phyloP scores from a whole-genome alignment of 2,797 vertebrate species.

The Sparus aurata region DNA sequence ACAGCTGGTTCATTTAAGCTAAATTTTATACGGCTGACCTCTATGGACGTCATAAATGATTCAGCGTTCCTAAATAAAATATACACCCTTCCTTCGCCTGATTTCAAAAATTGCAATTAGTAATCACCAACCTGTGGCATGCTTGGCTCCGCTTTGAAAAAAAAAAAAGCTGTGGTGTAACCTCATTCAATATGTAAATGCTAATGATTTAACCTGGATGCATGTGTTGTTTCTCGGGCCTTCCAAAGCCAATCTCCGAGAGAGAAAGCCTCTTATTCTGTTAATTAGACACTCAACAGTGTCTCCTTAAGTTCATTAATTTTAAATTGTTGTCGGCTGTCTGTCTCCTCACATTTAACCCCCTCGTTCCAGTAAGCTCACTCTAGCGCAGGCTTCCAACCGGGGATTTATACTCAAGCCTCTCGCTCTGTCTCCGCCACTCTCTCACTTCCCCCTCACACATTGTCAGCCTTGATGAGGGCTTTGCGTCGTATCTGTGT shows the following conservation, averaged over 20 bases:
- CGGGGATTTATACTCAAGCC: slow-evolving; percentile 24
- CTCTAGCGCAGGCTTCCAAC: slow-evolving; percentile 36
- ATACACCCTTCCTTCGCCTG: slow-evolving; percentile 41
- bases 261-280: slow-evolving; percentile 63
- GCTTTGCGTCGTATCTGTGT: slow-evolving; percentile 62
- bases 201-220: slow-evolving; percentile 71
- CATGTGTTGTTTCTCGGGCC: slow-evolving; percentile 53
- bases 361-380: slow-evolving; percentile 44
- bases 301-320: slow-evolving; percentile 73
- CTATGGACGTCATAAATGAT: slow-evolving; percentile 67
- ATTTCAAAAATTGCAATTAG: slow-evolving; percentile 63
- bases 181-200: slow-evolving; percentile 69
- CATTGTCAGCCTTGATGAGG: slow-evolving; percentile 54
- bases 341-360: slow-evolving; percentile 55
- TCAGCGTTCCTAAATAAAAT: slow-evolving; percentile 67
- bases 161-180: slow-evolving; percentile 33
- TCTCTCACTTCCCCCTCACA: slow-evolving; percentile 36
- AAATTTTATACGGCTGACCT: slow-evolving; percentile 52
- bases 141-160: slow-evolving; percentile 40
- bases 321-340: slow-evolving; percentile 65
- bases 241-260: slow-evolving; percentile 45
- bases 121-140: slow-evolving; percentile 55
- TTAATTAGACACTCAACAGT: slow-evolving; percentile 71
- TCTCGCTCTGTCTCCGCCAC: slow-evolving; percentile 24
- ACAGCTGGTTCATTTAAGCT: slow-evolving; percentile 54